Base-by-base conservation (phyloP, 2,888 invertebrate genomes). In the Conchocele bisecta region DNA sequence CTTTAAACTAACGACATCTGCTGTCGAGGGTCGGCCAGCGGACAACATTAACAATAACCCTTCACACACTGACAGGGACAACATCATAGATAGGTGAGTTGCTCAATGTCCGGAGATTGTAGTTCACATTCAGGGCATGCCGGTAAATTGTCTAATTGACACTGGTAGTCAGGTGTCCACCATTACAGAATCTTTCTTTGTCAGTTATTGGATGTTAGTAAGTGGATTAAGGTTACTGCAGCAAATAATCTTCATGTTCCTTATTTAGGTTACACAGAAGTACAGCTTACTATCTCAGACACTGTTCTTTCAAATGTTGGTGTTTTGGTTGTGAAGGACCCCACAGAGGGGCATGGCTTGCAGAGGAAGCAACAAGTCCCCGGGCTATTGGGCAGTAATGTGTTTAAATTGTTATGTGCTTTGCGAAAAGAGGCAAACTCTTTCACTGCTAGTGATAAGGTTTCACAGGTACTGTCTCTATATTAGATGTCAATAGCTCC, bases 191-290 rank as follows among this genome's bases (percentile, higher is more conserved):
- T 28, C 48, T 5, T 48, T 48, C 31, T 48, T 26, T 17, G 31
- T 17, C 6, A 26, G 17, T 28, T n/a, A n/a, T n/a, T n/a, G n/a
- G 29, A 48, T 48, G 48, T 48, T 2, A 28, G n/a, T 9, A 48
- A 48, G 5, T 48, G 48, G 48, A 48, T 48, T n/a, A 48, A 31
- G n/a, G 48, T 48, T 4, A 48, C 48, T 9, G 48, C 29, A 3
- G 48, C 48, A 4, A 48, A 48, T 28, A 15, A 48, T 28, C 17
- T 48, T 4, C 29, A 48, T 17, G 17, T 46, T 22, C 48, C 48
- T 28, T 48, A 17, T 48, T 9, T 48, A 28, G 48, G 48, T 5
- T 28, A 28, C 5, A 48, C 31, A 11, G 28, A 48, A 15, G 15
- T 28, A 9, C 3, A 5, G 15, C 3, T 48, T 2, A 26, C n/a